phyloP scores from a whole-genome alignment of 2,113 vertebrate genomes.

The Cepphus grylle region DNA sequence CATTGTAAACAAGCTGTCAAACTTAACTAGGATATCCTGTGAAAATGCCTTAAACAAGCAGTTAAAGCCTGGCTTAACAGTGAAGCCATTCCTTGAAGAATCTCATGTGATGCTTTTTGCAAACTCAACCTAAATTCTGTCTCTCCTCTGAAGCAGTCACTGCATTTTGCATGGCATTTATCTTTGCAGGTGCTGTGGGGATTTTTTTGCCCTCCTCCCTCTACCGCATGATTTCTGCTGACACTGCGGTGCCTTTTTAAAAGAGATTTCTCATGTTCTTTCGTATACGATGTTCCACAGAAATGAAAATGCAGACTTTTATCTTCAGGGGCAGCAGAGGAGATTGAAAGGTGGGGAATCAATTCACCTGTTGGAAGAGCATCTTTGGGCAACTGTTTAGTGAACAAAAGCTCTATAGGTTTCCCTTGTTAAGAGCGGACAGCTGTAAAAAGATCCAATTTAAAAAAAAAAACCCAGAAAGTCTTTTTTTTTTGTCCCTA shows the following conservation, averaged over 20 bases:
- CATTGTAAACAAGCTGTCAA: conserved; percentile 63
- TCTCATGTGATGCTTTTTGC: not conserved
- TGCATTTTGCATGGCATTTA: not conserved
- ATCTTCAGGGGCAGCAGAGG: not conserved
- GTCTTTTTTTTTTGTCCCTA: not conserved
- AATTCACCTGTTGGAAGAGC: not conserved
- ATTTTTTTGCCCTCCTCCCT: not conserved
- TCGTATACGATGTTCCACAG: not conserved
- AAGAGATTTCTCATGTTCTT: not conserved
- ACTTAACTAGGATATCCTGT: conserved; percentile 26
- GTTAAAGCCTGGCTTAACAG: not conserved
- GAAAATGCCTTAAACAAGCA: conserved; percentile 45
- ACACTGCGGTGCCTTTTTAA: not conserved
- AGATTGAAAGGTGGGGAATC: not conserved
- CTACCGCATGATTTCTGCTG: not conserved
- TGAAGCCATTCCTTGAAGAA: not conserved
- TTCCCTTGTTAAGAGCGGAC: not conserved
- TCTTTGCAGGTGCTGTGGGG: not conserved
- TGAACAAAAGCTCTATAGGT: not conserved
- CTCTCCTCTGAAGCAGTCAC: not conserved
- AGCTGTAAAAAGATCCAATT: not conserved
- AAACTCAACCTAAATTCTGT: not conserved
- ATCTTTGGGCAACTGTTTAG: not conserved
- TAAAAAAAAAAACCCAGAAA: not conserved
- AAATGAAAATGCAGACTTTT: not conserved